Evolutionary conservation across 30 jellyfish, hydroid and myxozoan genomes (phyloP).

Genomic region (Pseudorhiza aurosa): DNA sequence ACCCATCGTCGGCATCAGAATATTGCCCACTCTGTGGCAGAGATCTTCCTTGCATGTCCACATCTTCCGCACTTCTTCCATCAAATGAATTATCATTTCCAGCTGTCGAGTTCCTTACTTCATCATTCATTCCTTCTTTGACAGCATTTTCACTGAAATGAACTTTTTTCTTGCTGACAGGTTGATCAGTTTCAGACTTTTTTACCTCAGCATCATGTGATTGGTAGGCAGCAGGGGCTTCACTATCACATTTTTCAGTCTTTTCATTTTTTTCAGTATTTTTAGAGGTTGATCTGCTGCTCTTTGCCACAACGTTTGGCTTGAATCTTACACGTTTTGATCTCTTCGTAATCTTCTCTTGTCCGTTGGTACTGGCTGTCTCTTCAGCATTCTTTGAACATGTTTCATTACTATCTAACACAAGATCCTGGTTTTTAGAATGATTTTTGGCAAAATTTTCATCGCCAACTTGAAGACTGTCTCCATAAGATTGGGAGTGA

Average conservation of each 20-base stretch:
- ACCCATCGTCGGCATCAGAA: conserved; percentile 65
- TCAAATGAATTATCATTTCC: not conserved
- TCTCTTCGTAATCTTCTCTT: not conserved
- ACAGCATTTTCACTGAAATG: not conserved
- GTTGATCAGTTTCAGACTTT: not conserved
- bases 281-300: not conserved
- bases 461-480: not conserved
- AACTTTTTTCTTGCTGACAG: not conserved
- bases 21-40: not conserved
- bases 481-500: too few relatives aligned
- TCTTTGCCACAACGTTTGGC: conserved; percentile 3
- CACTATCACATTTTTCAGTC: not conserved
- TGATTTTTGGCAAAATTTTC: not conserved
- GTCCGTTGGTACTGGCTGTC: not conserved
- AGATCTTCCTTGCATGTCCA: not conserved
- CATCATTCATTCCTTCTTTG: too few relatives aligned
- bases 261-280: not conserved
- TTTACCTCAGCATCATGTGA: not conserved
- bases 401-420: not conserved
- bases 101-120: not conserved
- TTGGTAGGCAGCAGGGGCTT: too few relatives aligned
- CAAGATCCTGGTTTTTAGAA: too few relatives aligned
- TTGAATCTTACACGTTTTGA: conserved; percentile 24
- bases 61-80: not conserved
- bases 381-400: not conserved